phyloP scores from a whole-genome alignment of 2,888 invertebrate species.

The Anoncus sp. region DNA sequence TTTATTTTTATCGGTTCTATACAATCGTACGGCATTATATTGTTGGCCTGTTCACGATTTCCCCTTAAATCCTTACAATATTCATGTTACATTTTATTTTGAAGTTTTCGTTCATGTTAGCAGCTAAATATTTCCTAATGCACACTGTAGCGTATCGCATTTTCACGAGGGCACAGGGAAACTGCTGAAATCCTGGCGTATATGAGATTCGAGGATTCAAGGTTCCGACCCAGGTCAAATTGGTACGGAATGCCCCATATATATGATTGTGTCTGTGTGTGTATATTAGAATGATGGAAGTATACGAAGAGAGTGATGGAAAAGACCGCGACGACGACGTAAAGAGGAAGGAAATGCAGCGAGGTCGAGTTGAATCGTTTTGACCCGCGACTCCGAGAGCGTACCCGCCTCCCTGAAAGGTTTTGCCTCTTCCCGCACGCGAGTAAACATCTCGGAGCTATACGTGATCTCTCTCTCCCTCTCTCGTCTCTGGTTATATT shows the following conservation, averaged over 20 bases:
- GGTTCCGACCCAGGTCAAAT: too few relatives aligned
- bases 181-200: too few relatives aligned
- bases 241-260: background rate
- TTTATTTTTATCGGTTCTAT: too few relatives aligned
- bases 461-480: slow-evolving; percentile 58
- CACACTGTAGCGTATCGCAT: too few relatives aligned
- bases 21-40: too few relatives aligned
- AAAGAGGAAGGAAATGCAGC: slow-evolving; percentile 72
- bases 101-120: too few relatives aligned
- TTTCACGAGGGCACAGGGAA: too few relatives aligned
- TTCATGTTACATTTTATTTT: too few relatives aligned
- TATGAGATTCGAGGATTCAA: too few relatives aligned
- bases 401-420: slow-evolving; percentile 53
- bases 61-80: too few relatives aligned
- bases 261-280: background rate
- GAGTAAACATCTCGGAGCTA: slow-evolving; percentile 74
- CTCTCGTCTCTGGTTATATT: slow-evolving; percentile 13
- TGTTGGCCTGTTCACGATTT: too few relatives aligned
- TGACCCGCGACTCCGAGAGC: slow-evolving; percentile 69
- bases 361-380: slow-evolving; percentile 77
- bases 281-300: background rate
- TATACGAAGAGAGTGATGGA: slow-evolving; percentile 53
- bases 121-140: too few relatives aligned
- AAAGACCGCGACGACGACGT: slow-evolving; percentile 68
- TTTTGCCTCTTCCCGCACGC: slow-evolving; percentile 71